These are phyloP conservation scores for Muscidifurax raptorellus DNA, from an alignment of 1,140 invertebrate genomes.

Conservation along the genomic window DNA sequence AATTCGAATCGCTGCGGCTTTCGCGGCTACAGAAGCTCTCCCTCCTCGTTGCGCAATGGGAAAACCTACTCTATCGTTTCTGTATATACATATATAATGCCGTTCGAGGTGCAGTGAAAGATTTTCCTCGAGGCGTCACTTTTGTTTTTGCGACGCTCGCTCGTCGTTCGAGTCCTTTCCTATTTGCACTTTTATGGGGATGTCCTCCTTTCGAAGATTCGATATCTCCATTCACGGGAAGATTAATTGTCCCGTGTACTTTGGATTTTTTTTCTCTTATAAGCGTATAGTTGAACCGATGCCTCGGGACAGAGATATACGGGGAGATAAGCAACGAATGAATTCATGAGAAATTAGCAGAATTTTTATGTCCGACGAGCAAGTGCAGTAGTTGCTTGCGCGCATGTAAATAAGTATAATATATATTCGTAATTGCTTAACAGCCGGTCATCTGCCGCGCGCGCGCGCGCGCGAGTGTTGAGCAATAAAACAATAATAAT, in stretches of 20 bases:
- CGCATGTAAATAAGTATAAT: background rate
- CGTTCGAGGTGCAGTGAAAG: background rate
- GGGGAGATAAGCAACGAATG: too few species aligned
- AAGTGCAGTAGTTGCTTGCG: background rate
- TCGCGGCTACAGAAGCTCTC: slow-evolving; percentile 1
- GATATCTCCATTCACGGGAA: background rate
- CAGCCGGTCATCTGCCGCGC: too few species aligned
- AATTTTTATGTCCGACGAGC: background rate
- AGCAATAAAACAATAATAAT: background rate
- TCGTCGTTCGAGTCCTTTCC: background rate
- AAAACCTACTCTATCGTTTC: background rate
- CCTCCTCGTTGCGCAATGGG: background rate
- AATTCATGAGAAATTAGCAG: too few species aligned
- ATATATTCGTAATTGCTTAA: background rate
- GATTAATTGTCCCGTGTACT: background rate
- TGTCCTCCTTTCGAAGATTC: slow-evolving; percentile 29
- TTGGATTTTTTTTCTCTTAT: background rate
- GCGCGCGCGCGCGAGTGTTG: background rate
- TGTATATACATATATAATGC: background rate
- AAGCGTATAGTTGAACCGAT: background rate
- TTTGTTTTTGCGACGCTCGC: background rate
- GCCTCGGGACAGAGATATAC: background rate
- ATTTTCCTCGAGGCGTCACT: background rate
- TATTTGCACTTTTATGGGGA: slow-evolving; percentile 32
- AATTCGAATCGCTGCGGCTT: slow-evolving; percentile 25